phyloP scores from a whole-genome alignment of 1,140 invertebrate genomes.

The Frieseomelitta varia region DNA sequence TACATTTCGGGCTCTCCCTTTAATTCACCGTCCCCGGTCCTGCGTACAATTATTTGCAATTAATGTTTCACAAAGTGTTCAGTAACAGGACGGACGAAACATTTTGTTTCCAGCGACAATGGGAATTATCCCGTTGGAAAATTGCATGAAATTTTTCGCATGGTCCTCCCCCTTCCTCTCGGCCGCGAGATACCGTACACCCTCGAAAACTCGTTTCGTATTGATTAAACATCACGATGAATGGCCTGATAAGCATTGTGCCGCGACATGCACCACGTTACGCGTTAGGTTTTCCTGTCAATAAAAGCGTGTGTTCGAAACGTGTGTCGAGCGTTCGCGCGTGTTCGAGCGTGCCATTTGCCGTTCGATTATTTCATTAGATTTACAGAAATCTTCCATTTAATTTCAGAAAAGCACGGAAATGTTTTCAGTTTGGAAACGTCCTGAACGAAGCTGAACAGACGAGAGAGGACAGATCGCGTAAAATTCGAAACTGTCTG shows the following conservation, averaged over 20 bases:
- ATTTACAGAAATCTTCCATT: not conserved
- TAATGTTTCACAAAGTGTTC: not conserved
- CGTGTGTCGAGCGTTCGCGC: not conserved
- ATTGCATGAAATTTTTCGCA: conserved; percentile 15
- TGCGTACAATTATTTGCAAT: conserved; percentile 11
- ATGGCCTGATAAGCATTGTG: conserved; percentile 22
- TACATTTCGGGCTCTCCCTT: not conserved
- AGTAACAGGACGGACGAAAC: not conserved
- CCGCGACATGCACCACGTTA: not conserved
- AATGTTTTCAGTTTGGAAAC: no score
- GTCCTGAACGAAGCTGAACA: no score
- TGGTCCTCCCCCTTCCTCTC: no score
- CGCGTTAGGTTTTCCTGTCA: conserved; percentile 20
- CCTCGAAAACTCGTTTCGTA: conserved; percentile 27
- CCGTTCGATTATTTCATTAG: conserved; percentile 13
- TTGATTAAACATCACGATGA: conserved; percentile 36
- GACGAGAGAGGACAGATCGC: no score
- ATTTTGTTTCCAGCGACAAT: conserved; percentile 1
- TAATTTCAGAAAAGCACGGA: not conserved
- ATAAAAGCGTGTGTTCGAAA: conserved; percentile 1
- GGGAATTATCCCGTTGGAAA: conserved; percentile 34
- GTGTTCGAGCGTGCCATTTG: not conserved
- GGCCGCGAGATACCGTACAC: not conserved
- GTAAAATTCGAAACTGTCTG: no score
- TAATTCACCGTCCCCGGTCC: not conserved